Percentiles rank a stretch among this genome's conserved stretches.
phyloP scores from a whole-genome alignment of 2,888 invertebrate genomes.

The Agrotis exclamationis region DNA sequence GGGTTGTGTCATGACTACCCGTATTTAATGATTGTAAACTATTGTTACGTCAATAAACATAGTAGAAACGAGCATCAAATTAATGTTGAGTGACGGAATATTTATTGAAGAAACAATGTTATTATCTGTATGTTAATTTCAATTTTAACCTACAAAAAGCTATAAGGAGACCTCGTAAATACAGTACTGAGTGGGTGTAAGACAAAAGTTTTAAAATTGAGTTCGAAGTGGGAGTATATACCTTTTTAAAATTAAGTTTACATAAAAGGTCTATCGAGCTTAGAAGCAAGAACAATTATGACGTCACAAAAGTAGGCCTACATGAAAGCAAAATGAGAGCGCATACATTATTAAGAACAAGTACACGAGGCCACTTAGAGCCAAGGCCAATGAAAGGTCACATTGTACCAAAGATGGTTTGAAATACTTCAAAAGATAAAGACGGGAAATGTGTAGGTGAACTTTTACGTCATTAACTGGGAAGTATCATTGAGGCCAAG shows the following conservation, averaged over 20 bases:
- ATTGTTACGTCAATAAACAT: conserved; percentile 34
- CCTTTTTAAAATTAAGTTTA: conserved; percentile 5
- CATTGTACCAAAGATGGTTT: conserved; percentile 41
- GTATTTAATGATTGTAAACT: conserved; percentile 55
- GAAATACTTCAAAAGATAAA: conserved; percentile 47
- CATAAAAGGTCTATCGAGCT: conserved; percentile 7
- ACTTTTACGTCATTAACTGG: conserved; percentile 36
- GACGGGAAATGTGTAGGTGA: conserved; percentile 22
- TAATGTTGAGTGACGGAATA: conserved; percentile 25
- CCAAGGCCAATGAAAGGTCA: conserved; percentile 50
- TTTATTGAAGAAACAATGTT: conserved; percentile 42
- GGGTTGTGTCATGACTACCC: conserved; percentile 38
- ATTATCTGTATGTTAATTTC: conserved; percentile 26
- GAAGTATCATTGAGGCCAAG: conserved; percentile 9
- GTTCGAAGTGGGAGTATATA: background rate
- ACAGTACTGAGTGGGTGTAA: background rate
- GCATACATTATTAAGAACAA: conserved; percentile 42
- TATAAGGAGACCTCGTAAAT: background rate
- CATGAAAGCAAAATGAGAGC: conserved; percentile 36
- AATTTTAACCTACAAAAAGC: conserved; percentile 8
- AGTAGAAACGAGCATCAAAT: conserved; percentile 26
- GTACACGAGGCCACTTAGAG: conserved; percentile 43
- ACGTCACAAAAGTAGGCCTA: conserved; percentile 23
- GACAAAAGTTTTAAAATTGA: background rate
- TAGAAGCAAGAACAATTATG: conserved; percentile 26